Base-by-base conservation (phyloP, 2,888 invertebrate species). In the Tridacna gigas region DNA sequence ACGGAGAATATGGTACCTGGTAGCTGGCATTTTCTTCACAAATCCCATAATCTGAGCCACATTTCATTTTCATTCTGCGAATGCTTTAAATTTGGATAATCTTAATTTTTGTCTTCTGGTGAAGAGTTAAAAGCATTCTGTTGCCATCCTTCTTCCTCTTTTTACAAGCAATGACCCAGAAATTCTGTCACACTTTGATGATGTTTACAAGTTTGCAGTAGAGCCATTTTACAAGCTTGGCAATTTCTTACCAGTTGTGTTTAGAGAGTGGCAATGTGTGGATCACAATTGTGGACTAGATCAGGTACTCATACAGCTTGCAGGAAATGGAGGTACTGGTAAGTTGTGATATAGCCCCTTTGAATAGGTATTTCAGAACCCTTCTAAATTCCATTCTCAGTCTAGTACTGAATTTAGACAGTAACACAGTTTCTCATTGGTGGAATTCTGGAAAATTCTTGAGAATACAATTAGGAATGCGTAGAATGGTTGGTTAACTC, bases 261-360 rank as follows among this genome's bases (percentile, higher is more conserved):
- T 90, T 0, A 84, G 86, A 63, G 87, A 91, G 51, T 91, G 91
- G 91, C 77, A 85, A 48, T 91, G 91, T 86, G 83, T 86, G 15
- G 91, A 90, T 77, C 91, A 91, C 78, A 86, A 88, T 65, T 91
- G 91, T 88, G 91, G 91, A 28, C 78, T 88, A 9, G 88, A 90
- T 79, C 91, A 91, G 78, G 85, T 89, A 20, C 51, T 82, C 12
- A 73, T 77, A 67, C 67, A 45, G 45, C 45, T 1, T 9, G 45
- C 13, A 20, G 37, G 4, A 11, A 45, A 18, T 20, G 4, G 37
- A 67, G 45, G 45, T 67, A 65, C n/a, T 28, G 28, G 26, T 26
- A 61, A 61, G 1, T 61, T 61, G 61, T 25, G 11, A 22, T 20
- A 15, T 11, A 12, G 22, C n/a, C n/a, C 61, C 18, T 61, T n/a